phyloP scores from a whole-genome alignment of 2,113 vertebrate species.

The Phylloscopus whistleri region DNA sequence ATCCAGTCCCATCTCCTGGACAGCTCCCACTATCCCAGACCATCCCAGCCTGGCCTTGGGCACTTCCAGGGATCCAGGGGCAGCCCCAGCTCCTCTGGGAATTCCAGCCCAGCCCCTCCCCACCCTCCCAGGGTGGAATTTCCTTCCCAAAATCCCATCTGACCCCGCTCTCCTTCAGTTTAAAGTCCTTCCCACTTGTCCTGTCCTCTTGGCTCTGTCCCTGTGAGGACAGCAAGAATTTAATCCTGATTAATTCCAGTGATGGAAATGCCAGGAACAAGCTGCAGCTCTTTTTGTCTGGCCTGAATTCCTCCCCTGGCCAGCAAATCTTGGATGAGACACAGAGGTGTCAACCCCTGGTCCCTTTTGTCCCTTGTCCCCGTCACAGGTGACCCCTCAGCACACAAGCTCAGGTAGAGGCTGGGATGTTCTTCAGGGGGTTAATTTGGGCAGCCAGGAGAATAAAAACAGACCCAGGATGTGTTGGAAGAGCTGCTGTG shows the following conservation, averaged over 20 bases:
- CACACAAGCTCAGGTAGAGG: neutral
- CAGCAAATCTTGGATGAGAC: neutral
- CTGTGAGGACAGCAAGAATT: neutral
- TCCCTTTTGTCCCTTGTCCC: neutral
- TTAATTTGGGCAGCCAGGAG: neutral
- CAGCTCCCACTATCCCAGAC: neutral
- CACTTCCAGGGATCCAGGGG: neutral
- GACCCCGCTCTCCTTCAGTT: neutral
- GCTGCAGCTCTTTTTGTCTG: neutral
- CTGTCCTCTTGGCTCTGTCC: neutral
- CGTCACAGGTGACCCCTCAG: neutral
- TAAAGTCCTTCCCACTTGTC: neutral
- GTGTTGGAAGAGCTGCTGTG: neutral
- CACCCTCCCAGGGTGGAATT: neutral
- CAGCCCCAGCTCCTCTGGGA: neutral
- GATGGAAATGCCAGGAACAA: neutral
- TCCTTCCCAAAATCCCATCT: neutral
- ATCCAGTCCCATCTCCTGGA: neutral
- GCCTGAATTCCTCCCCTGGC: neutral
- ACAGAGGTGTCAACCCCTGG: neutral
- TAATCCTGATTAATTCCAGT: neutral
- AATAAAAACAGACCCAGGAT: neutral
- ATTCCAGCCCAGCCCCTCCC: neutral
- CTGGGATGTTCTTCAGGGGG: neutral
- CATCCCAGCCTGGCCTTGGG: accelerated